Evolutionary conservation across 2,797 vertebrate species (phyloP).

Genomic region (Ceryle rudis): DNA sequence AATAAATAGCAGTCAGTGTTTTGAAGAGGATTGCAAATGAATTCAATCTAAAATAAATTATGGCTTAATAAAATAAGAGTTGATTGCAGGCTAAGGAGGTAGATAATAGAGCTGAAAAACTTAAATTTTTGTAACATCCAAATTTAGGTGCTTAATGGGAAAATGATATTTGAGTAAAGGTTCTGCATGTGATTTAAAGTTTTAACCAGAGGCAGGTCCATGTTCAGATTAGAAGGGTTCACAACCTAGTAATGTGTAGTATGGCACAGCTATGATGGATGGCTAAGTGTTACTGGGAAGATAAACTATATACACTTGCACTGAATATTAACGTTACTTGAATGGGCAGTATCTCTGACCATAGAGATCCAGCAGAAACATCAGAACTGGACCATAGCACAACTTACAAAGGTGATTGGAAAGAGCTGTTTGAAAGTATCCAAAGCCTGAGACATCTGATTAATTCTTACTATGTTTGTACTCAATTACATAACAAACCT

Average conservation of each 20-base stretch:
- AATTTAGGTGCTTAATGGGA: background rate
- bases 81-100: background rate
- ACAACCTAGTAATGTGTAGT: background rate
- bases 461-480: background rate
- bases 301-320: background rate
- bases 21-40: conserved; percentile 1
- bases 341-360: background rate
- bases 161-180: background rate
- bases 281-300: background rate
- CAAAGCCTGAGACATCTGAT: background rate
- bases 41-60: background rate
- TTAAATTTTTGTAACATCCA: background rate
- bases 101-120: background rate
- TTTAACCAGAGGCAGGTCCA: background rate
- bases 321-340: background rate
- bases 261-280: background rate
- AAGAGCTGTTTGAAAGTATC: background rate
- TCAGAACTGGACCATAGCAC: background rate
- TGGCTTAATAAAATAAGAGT: background rate
- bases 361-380: background rate
- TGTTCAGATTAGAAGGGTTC: background rate
- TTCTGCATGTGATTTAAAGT: background rate
- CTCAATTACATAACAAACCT: background rate
- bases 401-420: background rate
- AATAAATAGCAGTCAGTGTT: background rate